A percentile compares a stretch with the other conserved stretches of the same genome.
phyloP scores from a whole-genome alignment of 2,888 invertebrate species.

The Lordiphosa fenestrarum region DNA sequence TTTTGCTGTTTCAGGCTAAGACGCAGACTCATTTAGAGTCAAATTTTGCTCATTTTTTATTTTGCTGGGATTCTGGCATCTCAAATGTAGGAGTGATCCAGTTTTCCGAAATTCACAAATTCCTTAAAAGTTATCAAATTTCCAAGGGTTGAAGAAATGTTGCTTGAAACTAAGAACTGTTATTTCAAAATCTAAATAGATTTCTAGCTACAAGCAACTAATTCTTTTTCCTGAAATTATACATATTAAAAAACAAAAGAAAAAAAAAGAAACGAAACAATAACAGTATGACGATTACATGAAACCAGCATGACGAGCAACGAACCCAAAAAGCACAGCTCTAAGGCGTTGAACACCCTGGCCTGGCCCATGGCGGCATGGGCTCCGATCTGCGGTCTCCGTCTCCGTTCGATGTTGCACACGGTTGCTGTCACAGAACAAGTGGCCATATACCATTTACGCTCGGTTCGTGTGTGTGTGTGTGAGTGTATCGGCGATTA shows the following conservation, averaged over 20 bases:
- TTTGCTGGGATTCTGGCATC: too few relatives aligned
- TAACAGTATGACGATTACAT: conserved; percentile 58
- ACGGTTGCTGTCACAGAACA: conserved; percentile 42
- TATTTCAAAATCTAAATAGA: too few relatives aligned
- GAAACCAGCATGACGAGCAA: conserved; percentile 73
- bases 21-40: too few relatives aligned
- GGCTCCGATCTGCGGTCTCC: conserved; percentile 12
- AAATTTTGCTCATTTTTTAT: too few relatives aligned
- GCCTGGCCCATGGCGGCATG: conserved; percentile 12
- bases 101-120: too few relatives aligned
- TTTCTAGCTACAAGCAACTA: too few relatives aligned
- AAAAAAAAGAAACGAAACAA: conserved; percentile 12
- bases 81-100: too few relatives aligned
- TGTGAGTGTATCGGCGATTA: conserved; percentile 6
- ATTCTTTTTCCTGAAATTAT: too few relatives aligned
- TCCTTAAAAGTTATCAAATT: too few relatives aligned
- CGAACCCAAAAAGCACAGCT: conserved; percentile 58
- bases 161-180: too few relatives aligned
- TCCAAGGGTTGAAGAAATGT: too few relatives aligned
- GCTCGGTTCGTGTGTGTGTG: neutral
- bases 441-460: conserved; percentile 44
- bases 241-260: conserved; percentile 3
- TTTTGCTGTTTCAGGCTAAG: too few relatives aligned
- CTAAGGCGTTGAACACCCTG: conserved; percentile 18
- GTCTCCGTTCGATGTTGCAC: conserved; percentile 12